Conservation (phyloP, 64 coral and sea anemone species). For the Montipora foliosa region DNA sequence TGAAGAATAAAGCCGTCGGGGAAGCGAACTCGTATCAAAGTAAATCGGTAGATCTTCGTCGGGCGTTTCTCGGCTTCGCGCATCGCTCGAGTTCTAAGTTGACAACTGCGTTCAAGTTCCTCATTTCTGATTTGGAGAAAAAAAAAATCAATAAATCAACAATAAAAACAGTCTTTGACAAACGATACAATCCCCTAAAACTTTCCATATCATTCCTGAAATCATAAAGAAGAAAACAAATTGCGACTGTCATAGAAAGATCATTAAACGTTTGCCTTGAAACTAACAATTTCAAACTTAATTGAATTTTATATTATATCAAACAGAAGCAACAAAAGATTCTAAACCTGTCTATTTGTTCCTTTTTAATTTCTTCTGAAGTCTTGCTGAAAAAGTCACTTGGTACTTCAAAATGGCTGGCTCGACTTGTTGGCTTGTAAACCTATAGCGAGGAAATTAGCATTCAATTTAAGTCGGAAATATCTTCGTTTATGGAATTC, state of each 20-base stretch:
- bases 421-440: conserved; percentile 63
- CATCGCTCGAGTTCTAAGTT: conserved; percentile 92
- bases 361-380: conserved; percentile 91
- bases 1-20: conserved; percentile 90
- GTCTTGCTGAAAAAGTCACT: conserved; percentile 87
- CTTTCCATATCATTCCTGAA: too few species aligned
- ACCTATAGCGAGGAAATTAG: conserved; percentile 33
- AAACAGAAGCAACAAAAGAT: background rate
- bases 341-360: conserved; percentile 73
- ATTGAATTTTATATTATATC: background rate
- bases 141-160: background rate
- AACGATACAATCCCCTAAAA: too few species aligned
- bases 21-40: conserved; percentile 88
- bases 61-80: conserved; percentile 90
- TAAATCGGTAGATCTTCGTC: conserved; percentile 80
- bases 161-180: background rate
- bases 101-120: conserved; percentile 82
- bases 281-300: too few species aligned
- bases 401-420: conserved; percentile 84
- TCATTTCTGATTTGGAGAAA: conserved; percentile 57
- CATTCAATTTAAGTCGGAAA: background rate
- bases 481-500: too few species aligned
- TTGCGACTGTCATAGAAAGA: background rate
- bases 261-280: too few species aligned
- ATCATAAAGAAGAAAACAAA: too few species aligned